phyloP scores from a whole-genome alignment of 2,888 invertebrate genomes.

The Diaperis boleti region DNA sequence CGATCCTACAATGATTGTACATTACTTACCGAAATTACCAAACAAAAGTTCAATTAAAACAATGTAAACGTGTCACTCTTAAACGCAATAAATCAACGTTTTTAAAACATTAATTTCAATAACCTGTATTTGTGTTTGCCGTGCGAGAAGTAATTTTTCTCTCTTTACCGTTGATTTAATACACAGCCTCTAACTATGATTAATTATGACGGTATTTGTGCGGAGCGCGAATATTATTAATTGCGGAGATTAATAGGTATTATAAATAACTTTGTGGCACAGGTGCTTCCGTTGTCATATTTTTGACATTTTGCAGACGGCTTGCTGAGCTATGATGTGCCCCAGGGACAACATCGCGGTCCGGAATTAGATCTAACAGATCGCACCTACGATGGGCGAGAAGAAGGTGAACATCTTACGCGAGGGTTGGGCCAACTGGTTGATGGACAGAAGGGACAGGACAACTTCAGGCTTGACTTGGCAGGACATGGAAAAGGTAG shows the following conservation, averaged over 20 bases:
- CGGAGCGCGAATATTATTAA: slow-evolving; percentile 52
- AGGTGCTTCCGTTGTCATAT: slow-evolving; percentile 40
- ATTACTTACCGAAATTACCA: not conserved
- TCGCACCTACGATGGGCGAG: slow-evolving; percentile 81
- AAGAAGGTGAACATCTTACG: slow-evolving; percentile 73
- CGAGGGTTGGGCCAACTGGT: slow-evolving; percentile 84
- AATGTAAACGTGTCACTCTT: slow-evolving; percentile 27
- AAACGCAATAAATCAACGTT: slow-evolving; percentile 36
- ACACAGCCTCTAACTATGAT: slow-evolving; percentile 51
- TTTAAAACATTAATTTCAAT: slow-evolving; percentile 42
- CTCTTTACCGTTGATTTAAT: slow-evolving; percentile 47
- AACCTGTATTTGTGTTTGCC: slow-evolving; percentile 34
- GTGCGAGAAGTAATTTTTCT: slow-evolving; percentile 42
- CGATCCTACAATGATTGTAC: not conserved
- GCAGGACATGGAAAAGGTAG: slow-evolving; percentile 66
- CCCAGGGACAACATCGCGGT: slow-evolving; percentile 78
- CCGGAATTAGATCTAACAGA: slow-evolving; percentile 83
- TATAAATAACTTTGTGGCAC: slow-evolving; percentile 45
- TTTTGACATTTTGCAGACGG: slow-evolving; percentile 72
- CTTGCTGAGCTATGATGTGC: slow-evolving; percentile 82
- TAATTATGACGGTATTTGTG: slow-evolving; percentile 50
- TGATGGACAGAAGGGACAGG: slow-evolving; percentile 80
- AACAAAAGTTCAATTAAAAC: slow-evolving; percentile 24
- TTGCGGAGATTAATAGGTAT: slow-evolving; percentile 50
- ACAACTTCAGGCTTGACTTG: slow-evolving; percentile 78